phyloP scores from a whole-genome alignment of 1,140 invertebrate species.

The Trichonephila inaurata region DNA sequence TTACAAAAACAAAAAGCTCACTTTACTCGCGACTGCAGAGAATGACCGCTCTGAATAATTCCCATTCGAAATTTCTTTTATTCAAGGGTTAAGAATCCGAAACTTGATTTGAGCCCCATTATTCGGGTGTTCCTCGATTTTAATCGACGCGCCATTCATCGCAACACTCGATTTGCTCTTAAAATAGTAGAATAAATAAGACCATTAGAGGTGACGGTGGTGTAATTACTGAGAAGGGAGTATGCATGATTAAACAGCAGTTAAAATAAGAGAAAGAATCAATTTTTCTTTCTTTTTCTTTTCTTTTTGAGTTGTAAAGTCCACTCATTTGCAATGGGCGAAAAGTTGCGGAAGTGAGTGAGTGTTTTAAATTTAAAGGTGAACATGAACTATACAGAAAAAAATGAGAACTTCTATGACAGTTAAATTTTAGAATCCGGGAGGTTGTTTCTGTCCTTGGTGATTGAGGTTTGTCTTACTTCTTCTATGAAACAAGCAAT shows the following conservation, averaged over 20 bases:
- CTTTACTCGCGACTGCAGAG: neutral
- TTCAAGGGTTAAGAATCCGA: neutral
- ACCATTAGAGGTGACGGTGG: slow-evolving; percentile 19
- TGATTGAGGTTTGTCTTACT: too few species aligned
- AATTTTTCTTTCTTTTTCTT: neutral
- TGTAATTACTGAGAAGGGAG: neutral
- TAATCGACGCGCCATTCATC: neutral
- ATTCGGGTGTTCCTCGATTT: neutral
- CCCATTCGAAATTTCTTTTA: neutral
- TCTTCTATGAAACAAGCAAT: too few species aligned
- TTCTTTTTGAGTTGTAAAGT: too few species aligned
- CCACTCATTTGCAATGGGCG: too few species aligned
- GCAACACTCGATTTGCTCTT: neutral
- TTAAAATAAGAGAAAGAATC: neutral
- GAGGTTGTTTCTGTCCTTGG: too few species aligned
- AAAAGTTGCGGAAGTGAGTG: neutral
- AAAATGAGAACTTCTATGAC: neutral
- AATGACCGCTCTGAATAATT: neutral
- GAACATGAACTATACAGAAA: neutral
- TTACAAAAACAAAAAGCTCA: too few species aligned
- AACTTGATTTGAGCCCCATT: neutral
- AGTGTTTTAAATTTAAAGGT: neutral
- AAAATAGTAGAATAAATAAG: slow-evolving; percentile 19
- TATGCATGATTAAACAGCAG: slow-evolving; percentile 1
- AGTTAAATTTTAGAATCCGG: neutral